These are phyloP conservation scores for Pyrrhia umbra DNA, from an alignment of 2,888 invertebrate genomes.

Conservation along the genomic window DNA sequence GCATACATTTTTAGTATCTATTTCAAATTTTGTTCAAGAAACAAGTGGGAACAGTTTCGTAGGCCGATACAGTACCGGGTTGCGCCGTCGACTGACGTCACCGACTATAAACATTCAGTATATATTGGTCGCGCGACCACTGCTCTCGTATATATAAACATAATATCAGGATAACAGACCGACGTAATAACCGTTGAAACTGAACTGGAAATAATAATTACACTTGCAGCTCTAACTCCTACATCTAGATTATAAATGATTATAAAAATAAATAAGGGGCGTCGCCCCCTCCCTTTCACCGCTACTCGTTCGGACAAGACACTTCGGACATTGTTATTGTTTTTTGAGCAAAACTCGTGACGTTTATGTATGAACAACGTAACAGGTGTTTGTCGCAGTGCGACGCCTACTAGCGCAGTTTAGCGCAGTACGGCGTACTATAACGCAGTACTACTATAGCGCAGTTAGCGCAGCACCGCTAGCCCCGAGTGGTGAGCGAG, in stretches of 20 bases:
- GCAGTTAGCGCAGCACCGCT: not conserved
- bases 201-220: conserved; percentile 74
- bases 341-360: conserved; percentile 74
- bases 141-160: conserved; percentile 58
- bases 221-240: conserved; percentile 83
- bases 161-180: conserved; percentile 69
- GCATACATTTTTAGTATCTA: conserved; percentile 79
- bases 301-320: conserved; percentile 69
- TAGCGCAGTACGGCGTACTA: not conserved
- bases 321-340: conserved; percentile 61
- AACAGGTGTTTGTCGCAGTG: conserved; percentile 34
- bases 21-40: conserved; percentile 79
- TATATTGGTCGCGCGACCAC: conserved; percentile 44
- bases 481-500: conserved; percentile 39
- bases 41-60: conserved; percentile 64
- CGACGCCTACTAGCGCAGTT: not conserved
- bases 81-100: conserved; percentile 46
- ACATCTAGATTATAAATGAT: conserved; percentile 88
- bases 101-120: conserved; percentile 52
- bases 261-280: conserved; percentile 89
- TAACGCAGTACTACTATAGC: not conserved
- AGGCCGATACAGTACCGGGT: conserved; percentile 61
- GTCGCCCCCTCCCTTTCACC: conserved; percentile 77
- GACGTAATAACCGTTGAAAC: conserved; percentile 64
- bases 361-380: conserved; percentile 68